Percentiles rank a stretch among this genome's conserved stretches.
These are phyloP conservation scores for Temnopleurus reevesii DNA, from an alignment of 53 echinoderm and acorn worm species.

Conservation along the genomic window DNA sequence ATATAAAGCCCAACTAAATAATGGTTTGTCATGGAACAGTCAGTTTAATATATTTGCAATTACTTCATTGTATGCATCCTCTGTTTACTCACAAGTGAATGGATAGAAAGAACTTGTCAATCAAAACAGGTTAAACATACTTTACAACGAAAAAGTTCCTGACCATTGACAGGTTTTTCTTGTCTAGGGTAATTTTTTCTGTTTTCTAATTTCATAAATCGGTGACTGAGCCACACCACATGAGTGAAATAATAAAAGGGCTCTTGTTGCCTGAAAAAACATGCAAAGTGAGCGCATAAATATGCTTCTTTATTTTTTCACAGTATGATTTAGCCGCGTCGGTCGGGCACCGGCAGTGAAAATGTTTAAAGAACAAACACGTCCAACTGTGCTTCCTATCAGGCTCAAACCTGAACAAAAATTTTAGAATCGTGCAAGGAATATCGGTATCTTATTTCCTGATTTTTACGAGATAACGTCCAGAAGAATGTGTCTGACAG, in stretches of 20 bases:
- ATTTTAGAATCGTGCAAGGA: not conserved
- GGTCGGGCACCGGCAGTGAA: not conserved
- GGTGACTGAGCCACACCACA: not conserved
- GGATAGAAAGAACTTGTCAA: constrained; percentile 23
- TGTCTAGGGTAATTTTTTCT: not conserved
- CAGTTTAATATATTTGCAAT: not conserved
- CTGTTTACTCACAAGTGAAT: not conserved
- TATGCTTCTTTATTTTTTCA: constrained; percentile 30
- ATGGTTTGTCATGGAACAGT: not conserved
- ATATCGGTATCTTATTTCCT: not conserved
- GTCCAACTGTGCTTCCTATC: constrained; percentile 6
- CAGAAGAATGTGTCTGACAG: not conserved
- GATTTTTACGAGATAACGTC: not conserved
- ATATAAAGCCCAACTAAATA: not conserved
- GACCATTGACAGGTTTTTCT: not conserved
- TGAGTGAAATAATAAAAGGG: not conserved
- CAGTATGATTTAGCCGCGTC: not conserved
- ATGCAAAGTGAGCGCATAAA: constrained; percentile 27
- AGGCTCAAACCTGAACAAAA: not conserved
- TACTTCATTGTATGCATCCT: not conserved
- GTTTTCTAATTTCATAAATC: not conserved
- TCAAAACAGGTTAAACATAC: not conserved
- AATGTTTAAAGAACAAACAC: constrained; percentile 51
- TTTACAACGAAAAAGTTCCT: not conserved
- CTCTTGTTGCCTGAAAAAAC: constrained; percentile 28